Base-by-base conservation (phyloP, 2,888 invertebrate genomes). In the Acanthosepion esculentum region DNA sequence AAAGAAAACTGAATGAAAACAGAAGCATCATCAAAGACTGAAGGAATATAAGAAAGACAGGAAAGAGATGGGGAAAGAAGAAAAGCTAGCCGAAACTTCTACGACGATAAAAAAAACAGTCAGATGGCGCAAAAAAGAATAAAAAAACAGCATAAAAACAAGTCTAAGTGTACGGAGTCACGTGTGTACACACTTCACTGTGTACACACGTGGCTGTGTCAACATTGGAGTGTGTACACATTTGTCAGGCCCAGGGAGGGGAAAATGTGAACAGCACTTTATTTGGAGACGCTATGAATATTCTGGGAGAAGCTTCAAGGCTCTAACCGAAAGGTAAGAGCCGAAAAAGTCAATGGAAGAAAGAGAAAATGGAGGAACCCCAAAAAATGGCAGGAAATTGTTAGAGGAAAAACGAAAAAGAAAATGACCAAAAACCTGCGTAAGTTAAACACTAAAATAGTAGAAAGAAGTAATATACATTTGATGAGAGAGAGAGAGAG, bases 201-300 rank as follows among this genome's bases (percentile, higher is more conserved):
- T 78, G 78, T 78, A 78, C 78, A 78, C 78, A 78, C 78, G 78
- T 78, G 78, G 23, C n/a, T 78, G 15, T 78, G 78, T 78, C 78
- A 78, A 78, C 78, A 78, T n/a, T 78, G 78, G 78, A 15, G 78
- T 78, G n/a, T 78, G 78, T 78, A 78, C 78, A 78, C 78, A 78
- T 78, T 78, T 78, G 78, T 15, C 78, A 78, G 78, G 15, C n/a
- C n/a, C 15, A 33, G 78, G 78, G 78, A 78, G 78, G 78, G n/a
- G 78, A 78, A n/a, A 78, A 78, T 78, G 78, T 78, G 78, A 78
- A 33, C 78, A 78, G 78, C 78, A 78, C 33, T 78, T 78, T n/a
- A n/a, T 78, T 78, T 78, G 78, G 78, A 15, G 78, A 78, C 78
- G 78, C n/a, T 78, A 78, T 78, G 78, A 78, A 78, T 78, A 78